Evolutionary conservation across 2,113 vertebrate species (phyloP).

Genomic region (Anarrhichthys ocellatus): DNA sequence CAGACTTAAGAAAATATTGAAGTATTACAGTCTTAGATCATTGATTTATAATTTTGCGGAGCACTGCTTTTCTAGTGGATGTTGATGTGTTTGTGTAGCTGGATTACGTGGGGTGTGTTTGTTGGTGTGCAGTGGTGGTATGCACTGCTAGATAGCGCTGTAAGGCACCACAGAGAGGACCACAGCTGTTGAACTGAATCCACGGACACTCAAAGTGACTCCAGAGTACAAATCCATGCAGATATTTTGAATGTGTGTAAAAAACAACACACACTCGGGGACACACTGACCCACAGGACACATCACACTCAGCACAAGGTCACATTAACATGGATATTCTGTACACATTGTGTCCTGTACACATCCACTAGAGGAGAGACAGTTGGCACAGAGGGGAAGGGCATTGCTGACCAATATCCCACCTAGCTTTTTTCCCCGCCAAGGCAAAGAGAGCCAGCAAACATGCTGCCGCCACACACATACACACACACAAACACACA

Average conservation of each 20-base stretch:
- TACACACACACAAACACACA: constrained; percentile 38
- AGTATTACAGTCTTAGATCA: not conserved
- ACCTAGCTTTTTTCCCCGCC: constrained; percentile 50
- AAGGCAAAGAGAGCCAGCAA: constrained; percentile 60
- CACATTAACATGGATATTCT: constrained; percentile 37
- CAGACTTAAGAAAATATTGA: not conserved
- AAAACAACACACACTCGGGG: constrained; percentile 11
- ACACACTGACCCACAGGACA: not conserved
- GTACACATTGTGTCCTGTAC: constrained; percentile 33
- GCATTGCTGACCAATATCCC: constrained; percentile 56
- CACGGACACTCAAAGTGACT: constrained; percentile 31
- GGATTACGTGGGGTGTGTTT: constrained; percentile 5
- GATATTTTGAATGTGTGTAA: constrained; percentile 13
- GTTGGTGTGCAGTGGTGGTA: constrained; percentile 30
- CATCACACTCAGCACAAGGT: constrained; percentile 54
- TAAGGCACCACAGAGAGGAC: constrained; percentile 22
- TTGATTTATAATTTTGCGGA: not conserved
- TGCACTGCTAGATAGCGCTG: constrained; percentile 55
- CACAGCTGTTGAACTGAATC: constrained; percentile 20
- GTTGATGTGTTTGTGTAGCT: constrained; percentile 9
- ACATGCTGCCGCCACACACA: constrained; percentile 47
- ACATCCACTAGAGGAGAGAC: constrained; percentile 43
- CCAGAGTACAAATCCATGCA: constrained; percentile 26
- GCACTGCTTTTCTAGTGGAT: not conserved
- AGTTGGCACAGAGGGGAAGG: constrained; percentile 61